Base-by-base conservation (phyloP, 2,113 vertebrate genomes). In the Marcusenius ussheri region DNA sequence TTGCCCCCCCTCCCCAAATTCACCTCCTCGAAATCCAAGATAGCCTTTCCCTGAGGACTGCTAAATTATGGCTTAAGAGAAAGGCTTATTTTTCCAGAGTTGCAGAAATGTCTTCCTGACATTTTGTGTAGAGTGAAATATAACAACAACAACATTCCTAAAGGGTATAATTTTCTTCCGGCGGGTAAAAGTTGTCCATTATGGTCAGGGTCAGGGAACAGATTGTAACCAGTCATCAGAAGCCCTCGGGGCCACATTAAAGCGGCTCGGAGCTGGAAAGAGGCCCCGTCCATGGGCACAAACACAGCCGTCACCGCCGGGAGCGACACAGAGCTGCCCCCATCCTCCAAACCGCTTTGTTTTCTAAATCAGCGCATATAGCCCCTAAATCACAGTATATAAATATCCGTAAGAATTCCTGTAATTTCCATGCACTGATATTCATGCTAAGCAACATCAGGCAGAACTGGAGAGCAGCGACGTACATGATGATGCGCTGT, bases 171-270 rank as follows among this genome's bases (percentile, higher is more conserved):
- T 90, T 90, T 90, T 90, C 58, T 90, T 90, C 89, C 89, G 95
- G 95, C 93, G 93, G 94, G 95, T 95, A 94, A 95, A 95, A 95
- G 93, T 95, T 95, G 94, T 90, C 89, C 89, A 90, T 96, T 96
- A 95, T 96, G 96, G 96, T 96, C 94, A 95, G 95, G 96, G 96
- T 96, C 96, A 96, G 94, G 94, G 95, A 95, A 95, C 95, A 96
- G 94, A 95, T 94, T 93, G 92, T 91, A 95, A 94, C 96, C 95
- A 93, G 92, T 96, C 96, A 96, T 96, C 95, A 95, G 93, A 86
- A 90, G 70, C 62, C 27, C 47, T n/a, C 31, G 19, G 74, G 45
- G 85, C 89, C 89, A 90, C 89, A 90, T 90, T 35, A 90, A 93
- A 96, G 93, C 90, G 92, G 94, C 94, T 93, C 91, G 92, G 87